Percentiles rank a stretch among this genome's conserved stretches.
phyloP scores from a whole-genome alignment of 2,113 vertebrate species.

The human region GRCh38 chrX:133146501-133147000 shows the following conservation, averaged over 20 bases:
- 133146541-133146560: background rate
- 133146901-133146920: no score
- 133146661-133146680: background rate
- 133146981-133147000: background rate
- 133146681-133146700: background rate
- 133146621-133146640: background rate
- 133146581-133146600: background rate
- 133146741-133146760: background rate
- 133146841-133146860: no score
- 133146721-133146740: no score
- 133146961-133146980: no score
- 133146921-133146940: no score
- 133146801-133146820: no score
- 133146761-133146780: background rate
- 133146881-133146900: no score
- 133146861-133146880: no score
- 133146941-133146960: no score
- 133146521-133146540: background rate
- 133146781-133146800: no score
- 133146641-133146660: background rate
- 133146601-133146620: background rate
- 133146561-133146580: background rate
- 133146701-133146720: background rate
- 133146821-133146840: no score
- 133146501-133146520: background rate